Percentiles rank a stretch among this genome's conserved stretches.
phyloP scores from a whole-genome alignment of 2,113 vertebrate genomes.

The Prinia subflava region DNA sequence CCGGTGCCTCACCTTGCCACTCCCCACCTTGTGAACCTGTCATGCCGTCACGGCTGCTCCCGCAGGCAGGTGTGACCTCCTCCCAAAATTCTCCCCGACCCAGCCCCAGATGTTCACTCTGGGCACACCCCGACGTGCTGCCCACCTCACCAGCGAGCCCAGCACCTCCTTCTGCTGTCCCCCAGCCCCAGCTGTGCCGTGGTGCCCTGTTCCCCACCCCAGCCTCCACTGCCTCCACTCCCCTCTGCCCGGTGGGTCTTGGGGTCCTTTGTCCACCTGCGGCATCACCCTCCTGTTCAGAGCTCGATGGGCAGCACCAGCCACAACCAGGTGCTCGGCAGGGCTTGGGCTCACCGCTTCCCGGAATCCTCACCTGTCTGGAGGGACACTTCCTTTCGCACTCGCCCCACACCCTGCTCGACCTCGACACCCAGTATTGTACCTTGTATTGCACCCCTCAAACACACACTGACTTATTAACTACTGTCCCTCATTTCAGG shows the following conservation, averaged over 20 bases:
- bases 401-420: not conserved
- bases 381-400: not conserved
- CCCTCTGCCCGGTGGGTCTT: fast-evolving
- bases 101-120: not conserved
- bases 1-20: not conserved
- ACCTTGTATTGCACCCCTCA: not conserved
- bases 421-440: not conserved
- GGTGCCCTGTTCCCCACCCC: not conserved
- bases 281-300: not conserved
- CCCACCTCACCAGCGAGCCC: not conserved
- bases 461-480: not conserved
- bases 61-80: not conserved
- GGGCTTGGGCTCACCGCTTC: not conserved
- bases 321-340: fast-evolving
- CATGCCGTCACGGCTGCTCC: not conserved
- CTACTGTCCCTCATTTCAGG: not conserved
- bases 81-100: not conserved
- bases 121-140: not conserved
- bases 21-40: not conserved
- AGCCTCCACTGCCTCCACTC: not conserved
- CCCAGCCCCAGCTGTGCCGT: fast-evolving
- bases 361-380: not conserved
- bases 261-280: fast-evolving
- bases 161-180: fast-evolving
- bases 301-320: not conserved